A percentile compares a stretch with the other conserved stretches of the same genome.
Evolutionary conservation across 2,797 vertebrate genomes (phyloP).

Genomic region (Sebastes diaconus): DNA sequence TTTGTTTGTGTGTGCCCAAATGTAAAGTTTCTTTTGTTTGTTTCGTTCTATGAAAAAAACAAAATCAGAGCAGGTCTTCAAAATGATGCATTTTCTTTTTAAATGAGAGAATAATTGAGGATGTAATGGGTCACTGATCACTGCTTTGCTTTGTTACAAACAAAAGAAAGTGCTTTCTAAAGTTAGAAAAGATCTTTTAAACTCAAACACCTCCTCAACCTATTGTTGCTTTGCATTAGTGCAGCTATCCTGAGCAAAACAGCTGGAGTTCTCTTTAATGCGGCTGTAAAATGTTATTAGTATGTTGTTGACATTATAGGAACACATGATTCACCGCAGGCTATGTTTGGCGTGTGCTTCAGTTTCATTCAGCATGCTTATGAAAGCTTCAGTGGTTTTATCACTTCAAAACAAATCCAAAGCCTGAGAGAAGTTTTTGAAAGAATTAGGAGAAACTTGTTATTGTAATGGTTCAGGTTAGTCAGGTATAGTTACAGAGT

Average conservation of each 20-base stretch:
- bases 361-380: neutral
- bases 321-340: constrained; percentile 27
- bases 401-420: neutral
- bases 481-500: neutral
- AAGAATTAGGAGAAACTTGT: neutral
- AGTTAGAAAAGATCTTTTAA: neutral
- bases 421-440: neutral
- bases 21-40: neutral
- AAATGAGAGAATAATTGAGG: neutral
- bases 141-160: constrained; percentile 2
- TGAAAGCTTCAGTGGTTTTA: neutral
- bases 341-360: neutral
- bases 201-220: neutral
- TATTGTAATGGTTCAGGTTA: neutral
- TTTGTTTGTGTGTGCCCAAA: neutral
- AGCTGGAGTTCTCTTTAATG: constrained; percentile 22
- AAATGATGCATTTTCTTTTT: neutral
- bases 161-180: neutral
- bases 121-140: constrained; percentile 5
- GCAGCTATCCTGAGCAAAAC: constrained; percentile 5
- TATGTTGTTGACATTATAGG: constrained; percentile 31
- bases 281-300: constrained; percentile 43
- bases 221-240: neutral
- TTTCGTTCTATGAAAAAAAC: neutral
- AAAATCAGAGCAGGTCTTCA: neutral